Base-by-base conservation (phyloP, 2,797 vertebrate species). In the Platalea minor region DNA sequence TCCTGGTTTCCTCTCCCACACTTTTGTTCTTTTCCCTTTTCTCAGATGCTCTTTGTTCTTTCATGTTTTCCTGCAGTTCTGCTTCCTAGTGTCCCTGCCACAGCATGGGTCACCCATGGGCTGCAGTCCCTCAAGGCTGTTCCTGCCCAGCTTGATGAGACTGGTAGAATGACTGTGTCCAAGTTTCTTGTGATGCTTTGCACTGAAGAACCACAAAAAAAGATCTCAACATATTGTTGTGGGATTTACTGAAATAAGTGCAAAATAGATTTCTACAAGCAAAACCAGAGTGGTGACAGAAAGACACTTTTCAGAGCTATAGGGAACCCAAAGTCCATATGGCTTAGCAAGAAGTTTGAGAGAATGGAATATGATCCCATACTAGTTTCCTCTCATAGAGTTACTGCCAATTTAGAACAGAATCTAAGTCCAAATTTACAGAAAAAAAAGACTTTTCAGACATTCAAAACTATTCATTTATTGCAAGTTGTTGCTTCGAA, bases 131-230 rank as follows among this genome's bases (percentile, higher is more conserved):
- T 59, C 53, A 28, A n/a, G 26, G 17, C 28, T 54, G 11, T 14
- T 68, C 14, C 50, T 64, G 18, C 33, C 20, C 26, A 28, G 2
- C 0, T 0, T 29, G 35, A 7, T 41, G 4, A 54, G 16, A 56
- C 21, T 28, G 14, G 20, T 33, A n/a, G 7, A 70, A 80, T 5
- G 33, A 68, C 35, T 9, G 26, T 13, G 13, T 64, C 37, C 33
- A 84, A 7, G 9, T 64, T 69, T 33, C 56, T 68, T n/a, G 20
- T 9, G 13, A 70, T 7, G 13, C 15, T 85, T 46, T 61, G 8
- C 17, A 57, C 21, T 18, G 35, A 86, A 64, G 12, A 94, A 61
- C 9, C 7, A 10, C 7, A 21, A 21, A 60, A 53, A 72, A 46
- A 39, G 2, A 60, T 15, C 51, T 63, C 33, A 56, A 64, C 9